Percentiles rank a stretch among this genome's conserved stretches.
phyloP scores from a whole-genome alignment of 2,888 invertebrate genomes.

The Eupelmus urozonus region DNA sequence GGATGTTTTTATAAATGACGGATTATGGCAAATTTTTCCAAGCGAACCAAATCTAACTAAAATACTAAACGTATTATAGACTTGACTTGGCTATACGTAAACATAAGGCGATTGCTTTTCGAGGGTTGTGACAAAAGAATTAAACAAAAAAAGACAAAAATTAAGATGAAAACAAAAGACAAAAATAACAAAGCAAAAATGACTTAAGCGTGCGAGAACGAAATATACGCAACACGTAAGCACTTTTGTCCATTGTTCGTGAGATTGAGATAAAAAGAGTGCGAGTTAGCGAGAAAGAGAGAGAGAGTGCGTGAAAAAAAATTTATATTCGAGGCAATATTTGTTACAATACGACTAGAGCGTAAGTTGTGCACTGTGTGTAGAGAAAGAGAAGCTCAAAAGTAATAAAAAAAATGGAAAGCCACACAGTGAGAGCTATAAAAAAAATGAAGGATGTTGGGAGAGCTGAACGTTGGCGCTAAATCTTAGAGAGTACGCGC shows the following conservation, averaged over 20 bases:
- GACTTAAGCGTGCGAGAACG: constrained; percentile 62
- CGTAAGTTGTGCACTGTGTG: constrained; percentile 69
- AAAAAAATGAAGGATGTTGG: too few relatives aligned
- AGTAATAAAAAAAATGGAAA: constrained; percentile 9
- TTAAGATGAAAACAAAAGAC: too few relatives aligned
- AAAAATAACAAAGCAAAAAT: too few relatives aligned
- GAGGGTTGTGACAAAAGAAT: constrained; percentile 53
- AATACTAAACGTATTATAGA: constrained; percentile 63
- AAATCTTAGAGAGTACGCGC: constrained; percentile 5
- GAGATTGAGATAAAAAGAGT: not conserved
- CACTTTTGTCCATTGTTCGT: constrained; percentile 66
- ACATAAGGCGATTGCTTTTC: constrained; percentile 61
- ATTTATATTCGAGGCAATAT: constrained; percentile 77
- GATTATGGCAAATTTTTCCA: constrained; percentile 66
- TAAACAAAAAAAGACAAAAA: constrained; percentile 35
- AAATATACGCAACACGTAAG: constrained; percentile 61
- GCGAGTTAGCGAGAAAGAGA: constrained; percentile 11
- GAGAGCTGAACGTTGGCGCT: constrained; percentile 33
- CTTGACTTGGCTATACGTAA: constrained; percentile 73
- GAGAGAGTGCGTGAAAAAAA: constrained; percentile 48
- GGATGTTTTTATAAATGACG: constrained; percentile 72
- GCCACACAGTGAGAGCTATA: constrained; percentile 17
- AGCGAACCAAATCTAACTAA: constrained; percentile 69
- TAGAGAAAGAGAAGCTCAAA: constrained; percentile 44
- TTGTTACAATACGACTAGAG: constrained; percentile 75